Evolutionary conservation across 2,797 vertebrate genomes (phyloP), one percentile per base, ranked within the genome.

Genomic region (Euphonia xanthogaster): DNA sequence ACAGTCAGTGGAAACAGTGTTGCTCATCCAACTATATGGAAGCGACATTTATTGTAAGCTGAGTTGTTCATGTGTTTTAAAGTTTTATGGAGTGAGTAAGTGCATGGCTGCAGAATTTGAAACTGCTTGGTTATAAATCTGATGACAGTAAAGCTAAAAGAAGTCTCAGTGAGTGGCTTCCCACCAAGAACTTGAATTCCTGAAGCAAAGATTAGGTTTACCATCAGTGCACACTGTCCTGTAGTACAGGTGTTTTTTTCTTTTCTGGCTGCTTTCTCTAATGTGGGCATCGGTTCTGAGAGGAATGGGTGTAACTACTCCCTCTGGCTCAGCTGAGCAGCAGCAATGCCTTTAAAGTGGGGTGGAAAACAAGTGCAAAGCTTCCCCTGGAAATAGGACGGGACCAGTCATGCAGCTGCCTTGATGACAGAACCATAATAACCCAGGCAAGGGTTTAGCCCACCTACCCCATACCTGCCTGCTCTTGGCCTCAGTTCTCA

Each of bases 81-180:
- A 90, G 67, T 90, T 91, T 92, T 90, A 94, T 71, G 39, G 75
- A 91, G 60, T 58, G 63, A 93, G 20, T 88, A 62, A 81, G 47
- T 54, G 88, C 75, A 68, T 76, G 79, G 95, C 88, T 91, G 84
- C 71, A 81, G 90, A 90, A 92, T 88, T 93, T 94, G 71, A 93
- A 95, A 91, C 28, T 50, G n/a, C 67, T 81, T 66, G 45, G 75
- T 87, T 92, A 80, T 96, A 97, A 97, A 96, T 96, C 86, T 86
- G 82, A 80, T 88, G 70, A 90, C 65, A 95, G 65, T 33, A 80
- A 80, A 94, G 77, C 60, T 93, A 93, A 95, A 97, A 86, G 63
- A 74, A 90, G 28, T 60, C 85, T 94, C 80, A 77, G 75, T 11
- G 16, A 96, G 87, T 88, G 84, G 47, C 78, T 94, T 90, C 57